Base-by-base conservation (phyloP, 2,797 vertebrate genomes). In the Staurois parvus region DNA sequence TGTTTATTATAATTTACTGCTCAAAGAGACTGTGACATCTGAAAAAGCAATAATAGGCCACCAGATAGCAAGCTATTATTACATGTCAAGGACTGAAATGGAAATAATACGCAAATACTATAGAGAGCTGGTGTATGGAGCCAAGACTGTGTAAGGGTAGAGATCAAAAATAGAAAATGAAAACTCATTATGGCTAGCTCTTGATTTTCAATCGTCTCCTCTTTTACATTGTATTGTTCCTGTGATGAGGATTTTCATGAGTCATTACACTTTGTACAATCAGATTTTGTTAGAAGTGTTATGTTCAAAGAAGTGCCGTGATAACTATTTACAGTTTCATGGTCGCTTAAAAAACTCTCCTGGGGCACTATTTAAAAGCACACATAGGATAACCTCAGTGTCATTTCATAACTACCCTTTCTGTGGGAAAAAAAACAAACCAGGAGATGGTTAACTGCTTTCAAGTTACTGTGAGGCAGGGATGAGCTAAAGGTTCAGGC, bases 11-110 rank as follows among this genome's bases (percentile, higher is more conserved):
- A 70, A 80, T 72, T 30, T 80, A 80, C 45, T n/a, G n/a, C 45
- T 69, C 28, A n/a, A 11, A 56, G 21, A 70, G 42, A 26, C 42
- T 30, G 40, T 37, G 66, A 72, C 45, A 80, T 24, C 21, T 56
- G 13, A 56, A 72, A 56, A 70, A 37, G 67, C 78, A 80, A 72
- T 80, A 70, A 80, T 80, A 59, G 45, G 78, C 45, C 78, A 72
- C 45, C n/a, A 69, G 66, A 80, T 80, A 69, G 42, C 78, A 70
- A 24, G 59, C 26, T 72, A 30, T 59, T 72, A 80, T 80, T 80
- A 59, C 45, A 80, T 70, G 78, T 80, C 78, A 80, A 70, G 24
- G 45, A 42, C 67, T 59, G 67, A 59, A 68, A 59, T 59, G 24
- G 67, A 80, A 80, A 40, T n/a, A 70, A 52, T 70, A 37, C 45